phyloP scores from a whole-genome alignment of 2,113 vertebrate genomes.

The Marcusenius ussheri region DNA sequence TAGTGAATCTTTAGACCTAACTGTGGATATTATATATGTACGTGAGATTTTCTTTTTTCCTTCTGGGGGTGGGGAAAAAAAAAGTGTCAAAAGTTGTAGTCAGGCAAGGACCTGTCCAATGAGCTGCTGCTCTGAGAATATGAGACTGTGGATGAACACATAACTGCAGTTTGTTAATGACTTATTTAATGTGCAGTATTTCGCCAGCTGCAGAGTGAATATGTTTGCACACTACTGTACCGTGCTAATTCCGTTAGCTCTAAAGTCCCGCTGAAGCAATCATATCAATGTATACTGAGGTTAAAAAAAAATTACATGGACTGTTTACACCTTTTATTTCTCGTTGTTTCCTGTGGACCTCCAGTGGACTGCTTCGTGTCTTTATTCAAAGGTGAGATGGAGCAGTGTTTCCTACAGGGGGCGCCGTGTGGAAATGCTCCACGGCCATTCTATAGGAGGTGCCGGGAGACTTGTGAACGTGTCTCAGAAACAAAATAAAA shows the following conservation, averaged over 20 bases:
- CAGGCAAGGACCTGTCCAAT: not conserved
- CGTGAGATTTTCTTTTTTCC: not conserved
- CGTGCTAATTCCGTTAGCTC: not conserved
- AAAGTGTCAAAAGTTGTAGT: not conserved
- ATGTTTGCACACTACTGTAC: not conserved
- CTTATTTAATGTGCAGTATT: not conserved
- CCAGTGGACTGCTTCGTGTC: not conserved
- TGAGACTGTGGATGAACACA: not conserved
- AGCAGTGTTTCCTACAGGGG: not conserved
- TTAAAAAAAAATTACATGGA: not conserved
- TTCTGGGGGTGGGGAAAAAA: not conserved
- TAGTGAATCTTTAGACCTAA: not conserved
- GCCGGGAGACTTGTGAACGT: not conserved
- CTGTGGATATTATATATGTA: not conserved
- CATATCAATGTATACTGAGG: not conserved
- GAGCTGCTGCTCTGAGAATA: not conserved
- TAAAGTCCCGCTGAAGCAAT: not conserved
- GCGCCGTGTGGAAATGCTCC: not conserved
- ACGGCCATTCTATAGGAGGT: not conserved
- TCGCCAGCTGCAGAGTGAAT: not conserved
- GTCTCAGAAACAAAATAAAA: slow-evolving; percentile 5
- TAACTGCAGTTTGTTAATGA: not conserved
- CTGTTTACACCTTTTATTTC: not conserved
- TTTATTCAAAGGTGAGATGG: not conserved
- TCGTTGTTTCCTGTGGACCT: not conserved